These are phyloP conservation scores for Cyanoramphus novaezelandiae DNA, from an alignment of 2,113 vertebrate species.

Conservation along the genomic window DNA sequence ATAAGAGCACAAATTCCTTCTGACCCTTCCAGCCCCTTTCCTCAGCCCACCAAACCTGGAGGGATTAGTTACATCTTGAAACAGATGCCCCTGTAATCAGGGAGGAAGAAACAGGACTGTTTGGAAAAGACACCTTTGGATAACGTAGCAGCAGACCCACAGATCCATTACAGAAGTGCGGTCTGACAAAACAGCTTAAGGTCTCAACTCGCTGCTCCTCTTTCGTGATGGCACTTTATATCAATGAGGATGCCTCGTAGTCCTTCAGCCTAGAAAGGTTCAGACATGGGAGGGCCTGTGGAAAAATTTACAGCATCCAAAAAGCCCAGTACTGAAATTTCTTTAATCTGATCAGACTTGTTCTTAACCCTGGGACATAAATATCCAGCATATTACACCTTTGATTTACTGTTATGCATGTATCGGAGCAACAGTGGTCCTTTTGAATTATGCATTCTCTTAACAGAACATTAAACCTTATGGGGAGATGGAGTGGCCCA, in stretches of 20 bases:
- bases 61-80: slow-evolving; percentile 41
- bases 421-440: slow-evolving; percentile 34
- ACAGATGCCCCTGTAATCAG: slow-evolving; percentile 24
- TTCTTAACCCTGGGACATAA: slow-evolving; percentile 52
- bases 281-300: not conserved
- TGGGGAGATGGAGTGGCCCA: slow-evolving; percentile 50
- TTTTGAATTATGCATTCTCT: slow-evolving; percentile 65
- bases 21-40: not conserved
- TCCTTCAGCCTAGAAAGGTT: not conserved
- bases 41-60: not conserved
- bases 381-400: slow-evolving; percentile 35
- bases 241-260: not conserved
- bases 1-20: not conserved
- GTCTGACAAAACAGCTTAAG: not conserved
- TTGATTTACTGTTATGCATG: slow-evolving; percentile 52
- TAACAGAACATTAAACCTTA: slow-evolving; percentile 66
- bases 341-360: slow-evolving; percentile 35
- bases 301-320: slow-evolving; percentile 40
- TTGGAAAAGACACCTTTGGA: slow-evolving; percentile 39
- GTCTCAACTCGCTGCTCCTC: not conserved
- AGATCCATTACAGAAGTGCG: not conserved
- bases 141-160: not conserved
- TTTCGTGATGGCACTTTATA: not conserved
- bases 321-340: slow-evolving; percentile 11
- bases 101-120: slow-evolving; percentile 24